Evolutionary conservation across 2,113 vertebrate genomes (phyloP).

Genomic region (Saiga tatarica): DNA sequence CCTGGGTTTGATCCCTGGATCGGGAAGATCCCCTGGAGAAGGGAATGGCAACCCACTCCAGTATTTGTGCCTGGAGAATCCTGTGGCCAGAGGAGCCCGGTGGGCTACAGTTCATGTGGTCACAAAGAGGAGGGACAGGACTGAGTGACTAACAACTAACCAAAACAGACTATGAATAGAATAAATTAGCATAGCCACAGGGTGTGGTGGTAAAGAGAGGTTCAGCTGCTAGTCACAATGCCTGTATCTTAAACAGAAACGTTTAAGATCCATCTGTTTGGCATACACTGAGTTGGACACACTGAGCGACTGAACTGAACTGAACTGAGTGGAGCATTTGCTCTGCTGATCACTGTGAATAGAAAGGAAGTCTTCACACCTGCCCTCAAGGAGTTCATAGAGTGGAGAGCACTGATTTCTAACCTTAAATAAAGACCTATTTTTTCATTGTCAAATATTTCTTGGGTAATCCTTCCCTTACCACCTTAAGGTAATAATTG

Average conservation of each 20-base stretch:
- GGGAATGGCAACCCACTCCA: neutral
- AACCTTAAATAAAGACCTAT: neutral
- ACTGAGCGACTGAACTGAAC: too few relatives aligned
- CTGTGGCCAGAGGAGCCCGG: neutral
- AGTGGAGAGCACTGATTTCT: neutral
- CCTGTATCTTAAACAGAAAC: neutral
- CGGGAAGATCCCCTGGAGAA: neutral
- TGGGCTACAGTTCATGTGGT: neutral
- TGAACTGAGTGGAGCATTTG: neutral
- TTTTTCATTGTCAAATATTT: neutral
- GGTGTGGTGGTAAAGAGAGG: neutral
- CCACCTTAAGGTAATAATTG: neutral
- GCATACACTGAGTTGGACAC: neutral
- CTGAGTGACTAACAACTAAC: neutral
- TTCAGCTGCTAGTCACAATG: neutral
- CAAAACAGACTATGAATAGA: neutral
- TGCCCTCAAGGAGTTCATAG: neutral
- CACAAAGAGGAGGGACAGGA: neutral
- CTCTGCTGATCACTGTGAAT: neutral
- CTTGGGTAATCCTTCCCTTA: neutral
- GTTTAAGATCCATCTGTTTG: neutral
- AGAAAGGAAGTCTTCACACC: neutral
- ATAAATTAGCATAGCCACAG: neutral
- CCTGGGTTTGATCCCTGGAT: neutral
- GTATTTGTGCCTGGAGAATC: neutral